Conservation (phyloP, 1,140 invertebrate genomes). For the Drosophila jambulina region DNA sequence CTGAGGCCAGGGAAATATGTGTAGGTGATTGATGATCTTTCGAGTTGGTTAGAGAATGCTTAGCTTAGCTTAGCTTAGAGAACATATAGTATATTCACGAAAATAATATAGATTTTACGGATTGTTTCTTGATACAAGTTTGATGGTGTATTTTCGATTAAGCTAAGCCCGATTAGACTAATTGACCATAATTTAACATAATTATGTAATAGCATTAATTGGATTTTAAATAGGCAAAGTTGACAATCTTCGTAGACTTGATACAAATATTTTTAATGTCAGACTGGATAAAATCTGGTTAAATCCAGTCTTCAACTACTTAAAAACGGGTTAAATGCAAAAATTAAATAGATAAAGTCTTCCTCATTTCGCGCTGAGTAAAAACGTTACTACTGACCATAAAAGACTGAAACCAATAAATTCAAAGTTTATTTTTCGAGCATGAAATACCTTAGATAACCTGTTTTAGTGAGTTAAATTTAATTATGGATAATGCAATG, state of each 20-base stretch:
- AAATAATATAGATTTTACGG: not conserved
- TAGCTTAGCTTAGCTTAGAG: too few species aligned
- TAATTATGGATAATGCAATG: too few species aligned
- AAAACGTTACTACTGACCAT: slow-evolving; percentile 6
- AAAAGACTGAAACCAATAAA: slow-evolving; percentile 9
- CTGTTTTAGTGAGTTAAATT: too few species aligned
- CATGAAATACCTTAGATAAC: not conserved
- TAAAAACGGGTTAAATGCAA: slow-evolving; percentile 11
- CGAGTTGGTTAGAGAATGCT: not conserved
- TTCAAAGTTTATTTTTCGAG: slow-evolving; percentile 16
- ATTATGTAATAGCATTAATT: not conserved
- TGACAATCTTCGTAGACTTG: not conserved
- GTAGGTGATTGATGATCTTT: slow-evolving; percentile 23
- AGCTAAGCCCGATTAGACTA: not conserved
- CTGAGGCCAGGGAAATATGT: not conserved
- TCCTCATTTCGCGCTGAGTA: slow-evolving; percentile 9
- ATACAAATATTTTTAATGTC: not conserved
- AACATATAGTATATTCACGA: not conserved
- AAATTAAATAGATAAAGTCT: slow-evolving; percentile 8
- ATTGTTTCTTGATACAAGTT: not conserved
- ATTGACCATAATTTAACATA: not conserved
- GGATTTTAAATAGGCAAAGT: not conserved
- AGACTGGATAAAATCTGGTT: slow-evolving; percentile 3
- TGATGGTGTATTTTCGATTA: not conserved
- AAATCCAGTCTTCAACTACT: slow-evolving; percentile 1